Conservation (phyloP, 2,113 vertebrate species). For the Polyodon spathula region DNA sequence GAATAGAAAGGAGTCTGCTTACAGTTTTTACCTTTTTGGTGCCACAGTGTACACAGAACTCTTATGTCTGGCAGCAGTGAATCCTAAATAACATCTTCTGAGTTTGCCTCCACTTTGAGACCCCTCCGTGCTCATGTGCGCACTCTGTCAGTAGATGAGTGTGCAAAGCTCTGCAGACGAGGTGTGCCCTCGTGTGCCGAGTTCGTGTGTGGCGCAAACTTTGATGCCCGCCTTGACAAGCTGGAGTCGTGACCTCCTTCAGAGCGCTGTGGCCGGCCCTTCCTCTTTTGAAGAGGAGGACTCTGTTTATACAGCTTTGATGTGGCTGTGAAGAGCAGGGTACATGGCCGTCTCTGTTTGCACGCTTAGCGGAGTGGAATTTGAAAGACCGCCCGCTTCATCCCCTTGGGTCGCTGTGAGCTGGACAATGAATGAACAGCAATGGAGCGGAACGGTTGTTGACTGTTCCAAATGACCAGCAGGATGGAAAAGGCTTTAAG, state of each 20-base stretch:
- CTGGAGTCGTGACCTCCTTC: slow-evolving; percentile 48
- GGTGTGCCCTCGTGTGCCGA: slow-evolving; percentile 33
- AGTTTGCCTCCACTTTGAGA: too few species aligned
- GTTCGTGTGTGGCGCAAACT: slow-evolving; percentile 65
- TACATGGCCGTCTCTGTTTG: slow-evolving; percentile 54
- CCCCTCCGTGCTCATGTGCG: too few species aligned
- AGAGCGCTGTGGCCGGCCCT: neutral
- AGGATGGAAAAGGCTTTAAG: slow-evolving; percentile 37
- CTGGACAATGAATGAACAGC: slow-evolving; percentile 73
- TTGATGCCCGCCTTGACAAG: slow-evolving; percentile 63
- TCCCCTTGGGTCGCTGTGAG: slow-evolving; percentile 34
- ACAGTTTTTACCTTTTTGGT: too few species aligned
- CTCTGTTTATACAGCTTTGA: slow-evolving; percentile 83
- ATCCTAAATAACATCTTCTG: too few species aligned
- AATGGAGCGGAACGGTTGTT: slow-evolving; percentile 69
- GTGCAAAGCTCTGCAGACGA: neutral
- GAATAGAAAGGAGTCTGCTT: too few species aligned
- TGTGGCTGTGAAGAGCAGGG: slow-evolving; percentile 49
- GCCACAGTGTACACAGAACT: too few species aligned
- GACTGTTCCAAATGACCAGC: slow-evolving; percentile 66
- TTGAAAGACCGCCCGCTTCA: slow-evolving; percentile 33
- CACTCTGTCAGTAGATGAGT: neutral
- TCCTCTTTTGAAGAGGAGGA: slow-evolving; percentile 25
- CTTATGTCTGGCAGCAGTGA: too few species aligned
- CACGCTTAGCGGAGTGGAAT: slow-evolving; percentile 44